phyloP scores from a whole-genome alignment of 2,113 vertebrate species.

The Ptilonorhynchus violaceus region DNA sequence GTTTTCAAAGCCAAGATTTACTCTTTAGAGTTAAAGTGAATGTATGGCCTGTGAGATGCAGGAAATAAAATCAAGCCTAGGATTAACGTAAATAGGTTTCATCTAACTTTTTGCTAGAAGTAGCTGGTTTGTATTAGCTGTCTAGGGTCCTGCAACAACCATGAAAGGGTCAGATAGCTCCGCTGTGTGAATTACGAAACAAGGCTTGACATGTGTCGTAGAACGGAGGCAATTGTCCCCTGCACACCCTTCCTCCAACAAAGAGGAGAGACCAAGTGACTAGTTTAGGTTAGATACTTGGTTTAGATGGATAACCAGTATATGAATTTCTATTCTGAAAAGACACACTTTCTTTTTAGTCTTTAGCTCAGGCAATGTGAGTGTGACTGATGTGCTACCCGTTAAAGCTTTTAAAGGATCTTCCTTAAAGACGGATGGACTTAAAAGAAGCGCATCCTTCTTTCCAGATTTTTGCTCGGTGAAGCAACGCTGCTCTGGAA shows the following conservation, averaged over 20 bases:
- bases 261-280: too few species aligned
- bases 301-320: not conserved
- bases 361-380: not conserved
- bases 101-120: not conserved
- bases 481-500: not conserved
- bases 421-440: too few species aligned
- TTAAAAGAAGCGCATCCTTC: not conserved
- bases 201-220: too few species aligned
- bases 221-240: not conserved
- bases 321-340: not conserved
- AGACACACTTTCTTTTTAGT: not conserved
- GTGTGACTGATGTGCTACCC: not conserved
- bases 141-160: not conserved
- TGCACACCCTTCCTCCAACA: not conserved
- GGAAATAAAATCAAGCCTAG: not conserved
- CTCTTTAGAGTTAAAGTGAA: not conserved
- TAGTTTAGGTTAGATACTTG: not conserved
- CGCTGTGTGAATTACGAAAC: not conserved
- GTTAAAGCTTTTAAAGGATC: not conserved
- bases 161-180: not conserved
- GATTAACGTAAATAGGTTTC: not conserved
- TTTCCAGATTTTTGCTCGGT: not conserved
- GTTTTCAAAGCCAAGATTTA: not conserved
- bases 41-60: not conserved
- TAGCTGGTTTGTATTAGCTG: not conserved